phyloP scores from a whole-genome alignment of 2,888 invertebrate genomes.

The Glaucopsyche alexis region DNA sequence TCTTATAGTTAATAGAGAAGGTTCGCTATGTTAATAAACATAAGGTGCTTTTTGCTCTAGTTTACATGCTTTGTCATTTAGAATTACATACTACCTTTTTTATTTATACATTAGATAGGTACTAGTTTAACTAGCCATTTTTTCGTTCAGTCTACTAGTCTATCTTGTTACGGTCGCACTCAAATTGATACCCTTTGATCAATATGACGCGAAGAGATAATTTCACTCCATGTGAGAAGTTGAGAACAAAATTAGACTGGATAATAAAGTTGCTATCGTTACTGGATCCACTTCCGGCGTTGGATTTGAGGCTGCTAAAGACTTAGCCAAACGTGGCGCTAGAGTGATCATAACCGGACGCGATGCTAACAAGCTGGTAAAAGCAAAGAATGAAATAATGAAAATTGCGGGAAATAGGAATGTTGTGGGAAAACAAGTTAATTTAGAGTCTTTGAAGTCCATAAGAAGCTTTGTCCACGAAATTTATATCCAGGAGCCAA shows the following conservation, averaged over 20 bases:
- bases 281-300: slow-evolving; percentile 63
- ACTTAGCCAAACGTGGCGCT: slow-evolving; percentile 73
- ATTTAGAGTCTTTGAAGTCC: slow-evolving; percentile 73
- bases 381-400: slow-evolving; percentile 49
- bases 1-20: too few species aligned
- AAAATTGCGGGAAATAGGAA: slow-evolving; percentile 48
- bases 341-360: slow-evolving; percentile 79
- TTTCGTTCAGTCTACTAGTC: too few species aligned
- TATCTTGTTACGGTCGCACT: too few species aligned
- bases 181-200: too few species aligned
- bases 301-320: slow-evolving; percentile 61
- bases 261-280: slow-evolving; percentile 63
- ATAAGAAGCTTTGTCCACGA: slow-evolving; percentile 80
- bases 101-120: too few species aligned
- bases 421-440: slow-evolving; percentile 60
- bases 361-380: slow-evolving; percentile 53
- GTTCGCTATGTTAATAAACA: too few species aligned
- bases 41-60: too few species aligned
- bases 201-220: slow-evolving; percentile 39
- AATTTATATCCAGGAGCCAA: slow-evolving; percentile 66
- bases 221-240: slow-evolving; percentile 55
- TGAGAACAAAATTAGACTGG: slow-evolving; percentile 49
- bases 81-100: too few species aligned
- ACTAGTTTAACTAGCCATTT: too few species aligned
- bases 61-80: too few species aligned